A percentile compares a stretch with the other conserved stretches of the same genome.
Evolutionary conservation across 1,140 invertebrate species (phyloP).

Genomic region (Pseudomyrmex sp.): DNA sequence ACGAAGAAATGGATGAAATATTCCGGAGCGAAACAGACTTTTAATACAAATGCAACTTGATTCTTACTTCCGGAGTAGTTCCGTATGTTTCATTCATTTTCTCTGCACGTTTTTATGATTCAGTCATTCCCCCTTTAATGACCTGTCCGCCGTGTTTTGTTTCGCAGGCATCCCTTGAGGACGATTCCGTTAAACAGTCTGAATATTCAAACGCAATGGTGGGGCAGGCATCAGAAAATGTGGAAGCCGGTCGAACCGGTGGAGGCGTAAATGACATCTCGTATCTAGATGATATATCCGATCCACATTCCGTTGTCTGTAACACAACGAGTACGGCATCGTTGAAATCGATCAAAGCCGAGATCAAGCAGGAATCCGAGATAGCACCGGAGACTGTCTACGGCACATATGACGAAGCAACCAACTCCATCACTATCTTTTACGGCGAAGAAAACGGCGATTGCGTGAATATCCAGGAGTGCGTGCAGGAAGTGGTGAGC

Average conservation of each 20-base stretch:
- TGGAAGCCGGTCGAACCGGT: constrained; percentile 91
- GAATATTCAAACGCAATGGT: constrained; percentile 87
- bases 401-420: constrained; percentile 89
- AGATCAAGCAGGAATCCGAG: constrained; percentile 80
- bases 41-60: constrained; percentile 1
- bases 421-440: constrained; percentile 90
- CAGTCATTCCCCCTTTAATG: constrained; percentile 66
- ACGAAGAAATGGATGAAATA: constrained; percentile 45
- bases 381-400: constrained; percentile 85
- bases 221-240: constrained; percentile 91
- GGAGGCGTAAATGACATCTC: constrained; percentile 65
- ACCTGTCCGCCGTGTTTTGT: constrained; percentile 41
- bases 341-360: constrained; percentile 77
- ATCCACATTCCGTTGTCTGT: constrained; percentile 50
- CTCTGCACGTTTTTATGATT: constrained; percentile 40
- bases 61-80: not conserved
- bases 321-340: not conserved
- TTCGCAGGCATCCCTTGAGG: constrained; percentile 59
- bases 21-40: constrained; percentile 10
- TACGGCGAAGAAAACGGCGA: constrained; percentile 86
- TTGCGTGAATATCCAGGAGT: constrained; percentile 73
- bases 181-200: constrained; percentile 74
- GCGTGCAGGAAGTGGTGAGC: constrained; percentile 79
- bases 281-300: constrained; percentile 1
- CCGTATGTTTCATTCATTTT: constrained; percentile 63